These are phyloP conservation scores for Micrasema minimum DNA, from an alignment of 1,140 invertebrate species.

Conservation along the genomic window DNA sequence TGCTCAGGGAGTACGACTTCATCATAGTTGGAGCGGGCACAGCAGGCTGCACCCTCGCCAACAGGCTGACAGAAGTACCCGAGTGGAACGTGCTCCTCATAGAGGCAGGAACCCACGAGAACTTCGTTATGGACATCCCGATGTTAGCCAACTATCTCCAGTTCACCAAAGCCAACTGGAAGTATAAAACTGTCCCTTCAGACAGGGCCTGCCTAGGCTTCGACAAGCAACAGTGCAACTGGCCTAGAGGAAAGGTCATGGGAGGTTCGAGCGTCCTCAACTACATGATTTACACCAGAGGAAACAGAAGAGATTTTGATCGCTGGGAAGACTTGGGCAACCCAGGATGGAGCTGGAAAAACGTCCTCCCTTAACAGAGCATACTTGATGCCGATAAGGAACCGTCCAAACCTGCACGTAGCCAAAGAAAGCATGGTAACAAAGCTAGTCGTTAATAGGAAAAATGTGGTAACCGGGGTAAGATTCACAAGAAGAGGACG, in stretches of 20 bases:
- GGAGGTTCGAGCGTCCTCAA: constrained; percentile 90
- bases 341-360: constrained; percentile 82
- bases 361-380: constrained; percentile 83
- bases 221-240: constrained; percentile 73
- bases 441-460: constrained; percentile 79
- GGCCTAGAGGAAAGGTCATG: constrained; percentile 80
- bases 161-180: constrained; percentile 72
- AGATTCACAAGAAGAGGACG: constrained; percentile 68
- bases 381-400: constrained; percentile 74
- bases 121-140: constrained; percentile 75
- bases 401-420: constrained; percentile 74
- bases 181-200: constrained; percentile 72
- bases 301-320: constrained; percentile 80
- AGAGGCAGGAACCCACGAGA: constrained; percentile 73
- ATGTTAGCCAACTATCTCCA: constrained; percentile 73
- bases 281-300: constrained; percentile 92
- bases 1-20: constrained; percentile 68
- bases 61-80: constrained; percentile 69
- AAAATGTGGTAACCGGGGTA: constrained; percentile 74
- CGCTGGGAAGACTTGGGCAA: constrained; percentile 83
- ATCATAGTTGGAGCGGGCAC: constrained; percentile 79
- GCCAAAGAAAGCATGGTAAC: constrained; percentile 74
- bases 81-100: constrained; percentile 69
- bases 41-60: constrained; percentile 76
- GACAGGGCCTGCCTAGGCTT: constrained; percentile 67